Base-by-base conservation (phyloP, 2,888 invertebrate species). In the Julus scanicus region DNA sequence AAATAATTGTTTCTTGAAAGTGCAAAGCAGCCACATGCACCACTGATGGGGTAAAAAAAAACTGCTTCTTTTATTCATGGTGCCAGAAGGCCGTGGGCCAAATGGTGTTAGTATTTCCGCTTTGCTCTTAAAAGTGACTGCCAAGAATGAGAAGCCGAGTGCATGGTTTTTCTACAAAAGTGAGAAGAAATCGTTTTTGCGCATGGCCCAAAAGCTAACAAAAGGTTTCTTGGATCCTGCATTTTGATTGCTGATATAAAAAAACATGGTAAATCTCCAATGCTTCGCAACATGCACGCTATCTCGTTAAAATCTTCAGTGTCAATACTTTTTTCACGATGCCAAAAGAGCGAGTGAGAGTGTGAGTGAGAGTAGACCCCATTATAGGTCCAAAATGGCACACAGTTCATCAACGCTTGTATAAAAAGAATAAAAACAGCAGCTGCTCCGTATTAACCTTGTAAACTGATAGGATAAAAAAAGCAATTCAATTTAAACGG, bases 231-330 rank as follows among this genome's bases (percentile, higher is more conserved):
- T 29, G 71, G 71, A 71, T 71, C 71, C 71, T 29, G 71, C 71
- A 20, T 71, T 71, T 71, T 71, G 20, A 71, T 71, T 20, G 71
- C 71, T 71, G 71, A 71, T 71, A 71, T 71, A 71, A 71, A 71
- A 63, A 71, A 71, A 20, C 53, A 53, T 71, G 71, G 71, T 29
- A 71, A 71, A 71, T 71, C 71, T 71, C 71, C 71, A 13, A 53
- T 15, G 53, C 53, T 53, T 71, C 71, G 63, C 71, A 71, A 63
- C 63, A 63, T 20, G 71, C 71, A 71, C 6, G 71, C 71, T 71
- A 71, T 71, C 71, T 71, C 71, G 71, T 71, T 71, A 29, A 71
- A 71, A 71, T 71, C 71, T 71, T 71, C 71, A 71, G 71, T 71
- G 71, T 71, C 71, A 71, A 71, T 71, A 71, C 71, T 71, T 71